These are phyloP conservation scores for Plestiodon gilberti DNA, from an alignment of 2,113 vertebrate genomes.

Conservation along the genomic window DNA sequence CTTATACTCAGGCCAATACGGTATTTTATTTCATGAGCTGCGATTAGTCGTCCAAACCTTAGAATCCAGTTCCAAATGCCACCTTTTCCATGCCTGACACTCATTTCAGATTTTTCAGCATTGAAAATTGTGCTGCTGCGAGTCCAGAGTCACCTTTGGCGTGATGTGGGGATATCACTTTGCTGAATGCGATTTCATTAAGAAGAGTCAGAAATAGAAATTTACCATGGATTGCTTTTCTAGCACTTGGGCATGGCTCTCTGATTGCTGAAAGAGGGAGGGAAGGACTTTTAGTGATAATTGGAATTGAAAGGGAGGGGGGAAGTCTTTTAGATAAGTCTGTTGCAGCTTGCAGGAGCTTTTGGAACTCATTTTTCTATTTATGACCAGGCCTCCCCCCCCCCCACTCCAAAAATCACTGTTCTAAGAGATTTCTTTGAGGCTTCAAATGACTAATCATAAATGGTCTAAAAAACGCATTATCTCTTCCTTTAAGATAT, in stretches of 20 bases:
- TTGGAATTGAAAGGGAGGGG: neutral
- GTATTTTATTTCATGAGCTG: neutral
- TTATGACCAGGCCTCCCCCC: neutral
- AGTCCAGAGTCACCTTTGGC: neutral
- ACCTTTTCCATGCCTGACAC: neutral
- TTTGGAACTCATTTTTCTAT: neutral
- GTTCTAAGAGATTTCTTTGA: slow-evolving; percentile 12
- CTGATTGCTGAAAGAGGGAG: neutral
- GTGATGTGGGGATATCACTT: neutral
- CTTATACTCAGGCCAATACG: too few relatives aligned
- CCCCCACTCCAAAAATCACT: neutral
- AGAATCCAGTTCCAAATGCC: neutral
- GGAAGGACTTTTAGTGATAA: neutral
- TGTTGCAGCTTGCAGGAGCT: neutral
- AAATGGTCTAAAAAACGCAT: slow-evolving; percentile 23
- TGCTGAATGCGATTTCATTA: neutral
- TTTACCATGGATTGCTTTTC: neutral
- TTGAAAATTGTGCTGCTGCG: neutral
- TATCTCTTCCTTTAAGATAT: slow-evolving; percentile 64
- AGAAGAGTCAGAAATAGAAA: neutral
- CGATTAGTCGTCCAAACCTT: neutral
- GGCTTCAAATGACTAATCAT: slow-evolving; percentile 28
- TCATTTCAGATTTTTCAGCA: neutral
- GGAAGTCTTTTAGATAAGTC: neutral
- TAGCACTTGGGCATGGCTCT: neutral